These are phyloP conservation scores for Hyppa rectilinea DNA, from an alignment of 2,888 invertebrate genomes.

Conservation along the genomic window DNA sequence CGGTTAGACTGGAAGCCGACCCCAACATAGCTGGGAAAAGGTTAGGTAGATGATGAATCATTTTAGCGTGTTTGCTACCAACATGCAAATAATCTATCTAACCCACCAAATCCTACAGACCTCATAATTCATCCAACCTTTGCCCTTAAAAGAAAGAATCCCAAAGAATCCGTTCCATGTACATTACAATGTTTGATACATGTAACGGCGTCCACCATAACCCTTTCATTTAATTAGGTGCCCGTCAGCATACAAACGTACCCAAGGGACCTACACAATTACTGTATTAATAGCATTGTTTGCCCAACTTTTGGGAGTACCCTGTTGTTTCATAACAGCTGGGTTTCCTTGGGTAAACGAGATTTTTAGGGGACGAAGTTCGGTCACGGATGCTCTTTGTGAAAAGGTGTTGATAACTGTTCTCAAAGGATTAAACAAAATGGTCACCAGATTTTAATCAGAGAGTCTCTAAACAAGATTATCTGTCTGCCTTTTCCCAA, in stretches of 20 bases:
- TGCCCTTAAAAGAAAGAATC: not conserved
- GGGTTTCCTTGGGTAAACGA: conserved; percentile 8
- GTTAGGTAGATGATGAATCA: no score
- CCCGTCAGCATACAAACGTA: conserved; percentile 63
- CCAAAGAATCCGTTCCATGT: conserved; percentile 21
- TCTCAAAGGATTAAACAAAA: no score
- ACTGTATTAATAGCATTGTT: conserved; percentile 64
- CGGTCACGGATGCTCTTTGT: conserved; percentile 9
- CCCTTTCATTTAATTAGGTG: conserved; percentile 67
- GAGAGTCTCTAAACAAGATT: not conserved
- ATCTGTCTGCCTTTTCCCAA: not conserved
- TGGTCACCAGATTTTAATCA: not conserved
- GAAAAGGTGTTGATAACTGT: not conserved
- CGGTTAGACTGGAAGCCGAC: no score
- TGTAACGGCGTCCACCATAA: conserved; percentile 33
- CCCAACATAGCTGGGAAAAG: no score
- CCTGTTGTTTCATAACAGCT: conserved; percentile 26
- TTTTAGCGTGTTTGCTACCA: not conserved
- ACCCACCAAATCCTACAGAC: conserved; percentile 15
- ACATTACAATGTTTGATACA: conserved; percentile 47
- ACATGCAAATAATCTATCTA: not conserved
- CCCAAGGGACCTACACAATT: conserved; percentile 49
- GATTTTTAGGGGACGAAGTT: conserved; percentile 1
- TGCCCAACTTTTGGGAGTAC: conserved; percentile 30
- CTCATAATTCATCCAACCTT: conserved; percentile 13